Evolutionary conservation across 2,797 vertebrate genomes (phyloP).

Genomic region (Enoplosus armatus): DNA sequence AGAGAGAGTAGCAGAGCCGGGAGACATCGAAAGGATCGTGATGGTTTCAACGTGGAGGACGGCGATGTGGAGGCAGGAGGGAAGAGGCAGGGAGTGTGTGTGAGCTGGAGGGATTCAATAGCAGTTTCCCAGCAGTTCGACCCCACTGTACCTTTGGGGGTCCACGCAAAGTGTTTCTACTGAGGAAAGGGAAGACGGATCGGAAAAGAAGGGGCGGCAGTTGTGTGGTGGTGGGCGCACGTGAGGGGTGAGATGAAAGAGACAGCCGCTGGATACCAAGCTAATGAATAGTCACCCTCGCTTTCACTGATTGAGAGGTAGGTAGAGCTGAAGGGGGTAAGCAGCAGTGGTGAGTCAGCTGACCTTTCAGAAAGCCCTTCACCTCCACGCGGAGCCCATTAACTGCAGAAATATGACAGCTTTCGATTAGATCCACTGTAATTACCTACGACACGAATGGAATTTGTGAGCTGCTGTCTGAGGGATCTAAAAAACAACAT

Average conservation of each 20-base stretch:
- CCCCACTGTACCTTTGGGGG: constrained; percentile 41
- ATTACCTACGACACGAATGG: constrained; percentile 61
- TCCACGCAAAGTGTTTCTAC: constrained; percentile 37
- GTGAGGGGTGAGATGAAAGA: constrained; percentile 65
- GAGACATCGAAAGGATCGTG: constrained; percentile 42
- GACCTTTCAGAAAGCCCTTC: constrained; percentile 74
- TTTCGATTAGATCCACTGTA: constrained; percentile 62
- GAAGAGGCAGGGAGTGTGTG: constrained; percentile 21
- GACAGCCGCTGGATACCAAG: constrained; percentile 61
- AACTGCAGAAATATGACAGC: constrained; percentile 66
- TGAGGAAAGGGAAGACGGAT: constrained; percentile 33
- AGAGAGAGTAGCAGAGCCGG: constrained; percentile 23
- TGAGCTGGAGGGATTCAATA: constrained; percentile 39
- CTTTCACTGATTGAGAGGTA: constrained; percentile 73
- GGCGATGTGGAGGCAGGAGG: constrained; percentile 27
- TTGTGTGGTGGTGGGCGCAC: constrained; percentile 6
- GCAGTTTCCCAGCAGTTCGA: constrained; percentile 48
- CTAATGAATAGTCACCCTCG: constrained; percentile 74
- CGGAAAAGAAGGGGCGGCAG: constrained; percentile 25
- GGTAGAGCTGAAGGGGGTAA: constrained; percentile 67
- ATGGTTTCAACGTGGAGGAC: constrained; percentile 43
- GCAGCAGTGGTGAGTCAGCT: constrained; percentile 67
- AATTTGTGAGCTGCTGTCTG: constrained; percentile 50
- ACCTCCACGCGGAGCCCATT: constrained; percentile 69
- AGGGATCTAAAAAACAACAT: constrained; percentile 33